Base-by-base conservation (phyloP, 2,797 vertebrate genomes). In the Platyrinchus mystaceus region DNA sequence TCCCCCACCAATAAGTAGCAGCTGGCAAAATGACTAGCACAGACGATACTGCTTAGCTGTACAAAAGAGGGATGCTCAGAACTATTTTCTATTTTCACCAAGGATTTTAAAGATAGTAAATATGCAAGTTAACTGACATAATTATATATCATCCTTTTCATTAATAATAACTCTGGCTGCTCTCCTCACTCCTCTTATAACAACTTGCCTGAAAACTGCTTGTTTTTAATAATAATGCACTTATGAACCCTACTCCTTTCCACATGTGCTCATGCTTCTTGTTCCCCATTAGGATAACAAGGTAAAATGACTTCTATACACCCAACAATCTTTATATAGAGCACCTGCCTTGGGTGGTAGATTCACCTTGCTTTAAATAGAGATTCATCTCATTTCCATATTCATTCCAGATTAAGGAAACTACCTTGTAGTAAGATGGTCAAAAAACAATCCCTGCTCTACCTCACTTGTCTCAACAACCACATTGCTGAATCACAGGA, bases 261-360 rank as follows among this genome's bases (percentile, higher is more conserved):
- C 10, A 12, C 27, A 47, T 6, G 14, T 19, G 3, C 14, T 59
- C 16, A 73, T 5, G 34, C 3, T 63, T 47, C 49, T 58, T 4
- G 21, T 32, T 87, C 6, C 5, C 24, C 2, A 2, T 19, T 36
- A 88, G 4, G 21, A 20, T 16, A 39, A 32, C 14, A 56, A 37
- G 5, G 24, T n/a, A 46, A 69, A 56, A 18, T 3, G 8, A 12
- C 8, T 66, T 86, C 11, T 50, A 1, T 15, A 24, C 14, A 50
- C 9, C 7, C 8, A 59, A 17, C 1, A 3, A 30, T 9, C 27
- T 70, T 58, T 19, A 30, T 19, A 34, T 2, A 70, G n/a, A 49
- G 2, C 20, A 14, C 16, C 1, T 2, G 6, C 1, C 32, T 49
- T 46, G 14, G 7, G 14, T 2, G 10, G 43, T 27, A 32, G 11